A percentile compares a stretch with the other conserved stretches of the same genome.
These are phyloP conservation scores for Notothenia rossii DNA, from an alignment of 2,113 vertebrate species.

Conservation along the genomic window DNA sequence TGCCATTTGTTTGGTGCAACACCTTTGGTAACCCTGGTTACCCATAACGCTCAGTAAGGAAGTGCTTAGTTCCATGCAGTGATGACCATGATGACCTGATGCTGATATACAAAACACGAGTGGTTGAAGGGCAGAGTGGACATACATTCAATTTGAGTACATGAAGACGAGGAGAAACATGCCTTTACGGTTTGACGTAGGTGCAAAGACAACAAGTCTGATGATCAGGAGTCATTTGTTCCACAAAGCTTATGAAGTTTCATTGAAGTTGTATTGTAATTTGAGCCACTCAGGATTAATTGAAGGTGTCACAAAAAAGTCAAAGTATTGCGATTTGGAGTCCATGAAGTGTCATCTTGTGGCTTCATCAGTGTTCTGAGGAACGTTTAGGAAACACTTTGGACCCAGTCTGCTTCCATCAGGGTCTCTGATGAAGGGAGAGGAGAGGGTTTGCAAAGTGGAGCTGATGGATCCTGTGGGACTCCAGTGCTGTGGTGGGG, in stretches of 20 bases:
- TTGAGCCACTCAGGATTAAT: neutral
- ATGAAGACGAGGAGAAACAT: neutral
- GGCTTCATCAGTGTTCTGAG: neutral
- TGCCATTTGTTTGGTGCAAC: neutral
- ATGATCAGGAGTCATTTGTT: neutral
- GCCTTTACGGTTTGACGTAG: neutral
- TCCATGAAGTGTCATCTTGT: neutral
- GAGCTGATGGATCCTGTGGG: slow-evolving; percentile 49
- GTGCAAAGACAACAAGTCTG: neutral
- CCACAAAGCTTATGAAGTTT: neutral
- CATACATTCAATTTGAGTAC: neutral
- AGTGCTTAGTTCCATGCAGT: no score
- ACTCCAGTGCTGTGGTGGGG: slow-evolving; percentile 8
- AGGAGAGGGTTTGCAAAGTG: slow-evolving; percentile 42
- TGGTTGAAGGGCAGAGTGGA: neutral
- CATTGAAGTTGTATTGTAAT: neutral
- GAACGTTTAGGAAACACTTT: neutral
- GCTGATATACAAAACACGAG: neutral
- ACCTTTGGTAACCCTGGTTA: neutral
- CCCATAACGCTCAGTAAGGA: no score
- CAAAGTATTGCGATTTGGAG: neutral
- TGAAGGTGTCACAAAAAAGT: neutral
- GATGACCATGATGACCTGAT: no score
- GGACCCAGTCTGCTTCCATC: slow-evolving; percentile 28
- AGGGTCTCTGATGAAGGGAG: slow-evolving; percentile 29